phyloP scores from a whole-genome alignment of 2,797 vertebrate species.

The Petrocephalus schoutedeni region DNA sequence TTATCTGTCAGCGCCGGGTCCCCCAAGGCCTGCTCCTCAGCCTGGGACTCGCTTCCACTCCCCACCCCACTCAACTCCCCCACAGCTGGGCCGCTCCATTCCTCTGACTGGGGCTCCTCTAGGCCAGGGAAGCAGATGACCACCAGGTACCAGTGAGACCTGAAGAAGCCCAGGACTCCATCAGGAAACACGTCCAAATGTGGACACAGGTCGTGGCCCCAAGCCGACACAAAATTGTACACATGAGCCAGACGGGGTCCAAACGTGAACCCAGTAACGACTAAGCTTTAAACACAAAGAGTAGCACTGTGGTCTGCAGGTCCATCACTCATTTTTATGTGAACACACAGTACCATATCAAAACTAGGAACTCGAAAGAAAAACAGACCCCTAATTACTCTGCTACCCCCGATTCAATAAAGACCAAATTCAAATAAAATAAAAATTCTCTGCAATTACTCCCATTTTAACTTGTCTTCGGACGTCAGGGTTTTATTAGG shows the following conservation, averaged over 20 bases:
- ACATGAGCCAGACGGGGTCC: not conserved
- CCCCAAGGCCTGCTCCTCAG: not conserved
- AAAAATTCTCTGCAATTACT: not conserved
- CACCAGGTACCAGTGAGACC: conserved; percentile 90
- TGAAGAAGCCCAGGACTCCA: conserved; percentile 35
- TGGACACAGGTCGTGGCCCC: too few species aligned
- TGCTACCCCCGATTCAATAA: not conserved
- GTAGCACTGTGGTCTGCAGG: not conserved
- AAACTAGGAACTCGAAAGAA: conserved; percentile 14
- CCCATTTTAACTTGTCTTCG: not conserved
- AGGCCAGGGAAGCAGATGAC: conserved; percentile 89
- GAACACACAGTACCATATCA: conserved; percentile 21
- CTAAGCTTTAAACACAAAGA: not conserved
- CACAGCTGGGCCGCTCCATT: conserved; percentile 33
- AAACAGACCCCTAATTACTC: not conserved
- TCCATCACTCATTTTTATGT: conserved; percentile 19
- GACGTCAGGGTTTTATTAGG: not conserved
- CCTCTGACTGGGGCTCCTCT: conserved; percentile 62
- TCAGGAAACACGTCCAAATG: not conserved
- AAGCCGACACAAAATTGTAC: not conserved
- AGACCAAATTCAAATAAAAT: not conserved
- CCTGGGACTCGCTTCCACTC: not conserved
- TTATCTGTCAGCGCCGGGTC: not conserved
- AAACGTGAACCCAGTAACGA: not conserved
- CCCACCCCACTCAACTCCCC: not conserved